Evolutionary conservation across 2,797 vertebrate species (phyloP).

Genomic region (Botia kubotai): DNA sequence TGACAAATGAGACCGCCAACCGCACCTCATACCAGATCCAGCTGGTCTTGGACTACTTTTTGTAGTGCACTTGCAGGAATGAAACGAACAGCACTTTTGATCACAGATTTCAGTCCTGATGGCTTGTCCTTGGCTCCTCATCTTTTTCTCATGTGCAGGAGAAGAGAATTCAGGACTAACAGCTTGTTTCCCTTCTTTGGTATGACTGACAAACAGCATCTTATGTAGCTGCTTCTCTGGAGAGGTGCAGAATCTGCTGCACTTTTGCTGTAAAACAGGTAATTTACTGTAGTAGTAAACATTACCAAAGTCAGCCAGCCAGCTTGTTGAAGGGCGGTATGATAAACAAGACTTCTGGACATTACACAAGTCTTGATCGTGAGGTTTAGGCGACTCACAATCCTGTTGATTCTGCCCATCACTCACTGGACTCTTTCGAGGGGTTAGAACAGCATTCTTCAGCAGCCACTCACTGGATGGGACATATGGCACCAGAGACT

Average conservation of each 20-base stretch:
- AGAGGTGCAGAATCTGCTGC: slow-evolving; percentile 11
- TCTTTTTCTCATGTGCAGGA: slow-evolving; percentile 55
- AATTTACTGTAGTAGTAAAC: slow-evolving; percentile 64
- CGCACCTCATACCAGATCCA: slow-evolving; percentile 55
- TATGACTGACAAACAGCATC: slow-evolving; percentile 30
- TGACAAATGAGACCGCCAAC: slow-evolving; percentile 57
- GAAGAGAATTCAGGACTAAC: background rate
- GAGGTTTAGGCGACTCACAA: slow-evolving; percentile 31
- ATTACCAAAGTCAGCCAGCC: slow-evolving; percentile 73
- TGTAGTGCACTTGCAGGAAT: slow-evolving; percentile 48
- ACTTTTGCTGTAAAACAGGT: slow-evolving; percentile 64
- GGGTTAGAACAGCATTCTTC: slow-evolving; percentile 52
- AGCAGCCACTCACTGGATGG: slow-evolving; percentile 64
- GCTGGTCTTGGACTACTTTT: slow-evolving; percentile 49
- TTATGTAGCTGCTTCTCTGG: slow-evolving; percentile 46
- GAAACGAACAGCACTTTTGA: slow-evolving; percentile 63
- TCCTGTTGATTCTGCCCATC: slow-evolving; percentile 44
- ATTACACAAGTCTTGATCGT: slow-evolving; percentile 62
- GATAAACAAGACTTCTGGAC: slow-evolving; percentile 73
- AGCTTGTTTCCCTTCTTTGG: slow-evolving; percentile 59
- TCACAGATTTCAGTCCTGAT: slow-evolving; percentile 58
- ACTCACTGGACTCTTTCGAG: slow-evolving; percentile 23
- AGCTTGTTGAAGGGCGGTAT: slow-evolving; percentile 74
- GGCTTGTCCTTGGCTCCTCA: slow-evolving; percentile 37
- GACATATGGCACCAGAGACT: slow-evolving; percentile 66